Percentiles rank a stretch among this genome's conserved stretches.
Evolutionary conservation across 2,888 invertebrate species (phyloP).

Genomic region (Hemistola chrysoprasaria): DNA sequence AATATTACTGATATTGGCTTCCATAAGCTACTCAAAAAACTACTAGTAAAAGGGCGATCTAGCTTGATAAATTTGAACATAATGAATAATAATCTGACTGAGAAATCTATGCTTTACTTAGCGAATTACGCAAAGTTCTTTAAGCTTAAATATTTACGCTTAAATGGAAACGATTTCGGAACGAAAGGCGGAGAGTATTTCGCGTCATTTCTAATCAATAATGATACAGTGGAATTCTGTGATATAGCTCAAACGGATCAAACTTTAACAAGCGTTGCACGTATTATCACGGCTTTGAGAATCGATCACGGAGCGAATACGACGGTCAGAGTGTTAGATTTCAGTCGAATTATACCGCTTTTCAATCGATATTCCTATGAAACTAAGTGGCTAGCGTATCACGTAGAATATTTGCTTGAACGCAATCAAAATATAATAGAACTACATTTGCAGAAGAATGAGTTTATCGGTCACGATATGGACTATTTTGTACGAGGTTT

Average conservation of each 20-base stretch:
- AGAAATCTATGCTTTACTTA: constrained; percentile 58
- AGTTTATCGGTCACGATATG: constrained; percentile 83
- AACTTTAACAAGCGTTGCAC: constrained; percentile 79
- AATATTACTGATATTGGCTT: constrained; percentile 78
- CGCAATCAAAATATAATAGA: constrained; percentile 70
- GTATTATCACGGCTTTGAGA: constrained; percentile 71
- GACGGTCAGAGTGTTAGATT: constrained; percentile 62
- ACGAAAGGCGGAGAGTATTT: constrained; percentile 75
- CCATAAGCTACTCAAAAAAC: constrained; percentile 59
- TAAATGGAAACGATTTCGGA: constrained; percentile 84
- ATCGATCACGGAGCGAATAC: constrained; percentile 56
- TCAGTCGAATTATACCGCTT: constrained; percentile 58
- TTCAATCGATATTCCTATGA: constrained; percentile 66
- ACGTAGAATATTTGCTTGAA: constrained; percentile 66
- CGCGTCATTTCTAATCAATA: constrained; percentile 71
- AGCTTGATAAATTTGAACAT: constrained; percentile 78
- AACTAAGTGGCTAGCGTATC: constrained; percentile 76
- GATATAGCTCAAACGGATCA: constrained; percentile 83
- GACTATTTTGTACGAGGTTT: constrained; percentile 79
- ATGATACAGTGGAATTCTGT: constrained; percentile 65
- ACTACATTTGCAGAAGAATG: constrained; percentile 82
- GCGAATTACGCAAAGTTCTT: constrained; percentile 60
- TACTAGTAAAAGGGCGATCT: constrained; percentile 67
- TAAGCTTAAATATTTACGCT: constrained; percentile 71
- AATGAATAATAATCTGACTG: constrained; percentile 79